Evolutionary conservation across 2,888 invertebrate species (phyloP).

Genomic region (Willowsia nigromaculata): DNA sequence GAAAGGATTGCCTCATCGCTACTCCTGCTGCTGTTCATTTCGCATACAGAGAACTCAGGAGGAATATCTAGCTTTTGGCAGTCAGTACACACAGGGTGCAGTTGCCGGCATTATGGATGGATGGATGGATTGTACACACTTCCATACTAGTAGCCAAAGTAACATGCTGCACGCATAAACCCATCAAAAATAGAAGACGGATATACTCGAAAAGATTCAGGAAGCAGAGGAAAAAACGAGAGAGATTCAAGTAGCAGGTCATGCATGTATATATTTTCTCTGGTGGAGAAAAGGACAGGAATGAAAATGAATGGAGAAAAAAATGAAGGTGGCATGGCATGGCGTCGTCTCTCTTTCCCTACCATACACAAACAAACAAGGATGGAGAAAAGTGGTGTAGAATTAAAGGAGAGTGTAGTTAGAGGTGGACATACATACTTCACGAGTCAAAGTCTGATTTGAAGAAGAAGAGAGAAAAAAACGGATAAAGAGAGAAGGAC

Average conservation of each 20-base stretch:
- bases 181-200: conserved; percentile 4
- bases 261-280: neutral
- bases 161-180: neutral
- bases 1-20: conserved; percentile 56
- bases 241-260: neutral
- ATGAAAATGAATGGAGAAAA: conserved; percentile 3
- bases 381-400: neutral
- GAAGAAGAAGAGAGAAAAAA: neutral
- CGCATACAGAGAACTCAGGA: neutral
- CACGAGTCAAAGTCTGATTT: neutral
- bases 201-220: neutral
- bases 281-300: too few species aligned
- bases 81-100: neutral
- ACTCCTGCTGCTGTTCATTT: conserved; percentile 41
- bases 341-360: too few species aligned
- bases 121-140: conserved; percentile 50
- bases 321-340: neutral
- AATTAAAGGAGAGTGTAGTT: neutral
- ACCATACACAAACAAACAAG: neutral
- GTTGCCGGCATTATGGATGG: conserved; percentile 34
- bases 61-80: neutral
- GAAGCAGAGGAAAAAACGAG: neutral
- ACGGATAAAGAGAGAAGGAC: conserved; percentile 26
- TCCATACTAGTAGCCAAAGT: neutral
- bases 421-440: neutral